Evolutionary conservation across 2,797 vertebrate genomes (phyloP), one percentile per base, ranked within the genome.

Genomic region (Bucorvus abyssinicus): DNA sequence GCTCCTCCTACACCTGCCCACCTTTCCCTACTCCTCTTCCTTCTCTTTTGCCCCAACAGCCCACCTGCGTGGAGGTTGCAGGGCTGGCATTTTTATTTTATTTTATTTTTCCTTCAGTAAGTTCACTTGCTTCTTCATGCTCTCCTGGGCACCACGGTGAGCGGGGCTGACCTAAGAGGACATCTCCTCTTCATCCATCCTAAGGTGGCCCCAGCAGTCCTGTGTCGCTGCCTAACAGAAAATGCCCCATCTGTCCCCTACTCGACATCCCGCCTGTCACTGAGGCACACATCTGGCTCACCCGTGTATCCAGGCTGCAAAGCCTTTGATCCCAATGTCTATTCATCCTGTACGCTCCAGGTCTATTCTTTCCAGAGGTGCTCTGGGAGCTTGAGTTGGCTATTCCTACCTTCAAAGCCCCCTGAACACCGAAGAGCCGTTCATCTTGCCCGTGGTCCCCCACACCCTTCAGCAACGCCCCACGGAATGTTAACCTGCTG

Each of bases 261-360:
- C 63, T 20, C 44, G 24, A 1, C 16, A 4, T 2, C 71, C 70
- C 29, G 36, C 70, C 57, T 21, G 49, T 19, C 87, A 0, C 84
- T 7, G 19, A 4, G 8, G 5, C 36, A 7, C 3, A 2, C 12
- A 3, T 0, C 52, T 30, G 15, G 4, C 21, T 32, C 79, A 18
- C 45, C 59, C 3, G 10, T 0, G 1, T 6, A 4, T 2, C 59
- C 77, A 18, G 42, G 14, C 1, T 45, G 68, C 74, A 26, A 60
- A 50, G 10, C 2, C 1, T 12, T 29, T 18, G 6, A 14, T 10
- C 64, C 27, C 2, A 12, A 20, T 1, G 4, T 29, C 30, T 30
- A 36, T 32, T 68, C 29, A 0, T 9, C 27, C 64, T 4, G 1
- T 9, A 0, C 1, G 14, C 50, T 29, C 77, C 23, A 2, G 3